Conservation (phyloP, 2,888 invertebrate genomes). For the Troides aeacus region DNA sequence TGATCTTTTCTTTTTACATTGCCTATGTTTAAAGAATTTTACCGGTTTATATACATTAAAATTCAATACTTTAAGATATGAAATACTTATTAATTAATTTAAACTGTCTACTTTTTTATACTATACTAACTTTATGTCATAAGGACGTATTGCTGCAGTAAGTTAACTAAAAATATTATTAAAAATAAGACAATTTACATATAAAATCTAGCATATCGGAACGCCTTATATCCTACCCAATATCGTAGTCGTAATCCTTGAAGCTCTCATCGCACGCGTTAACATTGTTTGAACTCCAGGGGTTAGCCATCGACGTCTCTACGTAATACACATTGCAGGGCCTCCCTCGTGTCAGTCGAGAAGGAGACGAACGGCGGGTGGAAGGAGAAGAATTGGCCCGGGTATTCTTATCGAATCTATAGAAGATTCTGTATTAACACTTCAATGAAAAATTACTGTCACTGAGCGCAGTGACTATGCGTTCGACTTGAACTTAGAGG, state of each 20-base stretch:
- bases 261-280: conserved; percentile 9
- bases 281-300: conserved; percentile 29
- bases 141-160: not conserved
- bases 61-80: no score
- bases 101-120: no score
- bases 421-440: not conserved
- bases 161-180: not conserved
- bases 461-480: no score
- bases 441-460: not conserved
- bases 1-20: no score
- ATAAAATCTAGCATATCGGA: not conserved
- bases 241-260: conserved; percentile 27
- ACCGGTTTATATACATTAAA: no score
- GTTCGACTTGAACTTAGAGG: no score
- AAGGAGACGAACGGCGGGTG: conserved; percentile 32
- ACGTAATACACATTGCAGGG: conserved; percentile 53
- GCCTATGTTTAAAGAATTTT: no score
- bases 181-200: not conserved
- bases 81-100: no score
- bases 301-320: conserved; percentile 33
- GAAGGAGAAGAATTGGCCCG: conserved; percentile 17
- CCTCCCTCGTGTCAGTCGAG: conserved; percentile 32
- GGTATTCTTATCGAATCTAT: conserved; percentile 10
- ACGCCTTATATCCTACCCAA: conserved; percentile 27
- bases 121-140: not conserved